Conservation (phyloP, 2,797 vertebrate species). For the Lemur catta region DNA sequence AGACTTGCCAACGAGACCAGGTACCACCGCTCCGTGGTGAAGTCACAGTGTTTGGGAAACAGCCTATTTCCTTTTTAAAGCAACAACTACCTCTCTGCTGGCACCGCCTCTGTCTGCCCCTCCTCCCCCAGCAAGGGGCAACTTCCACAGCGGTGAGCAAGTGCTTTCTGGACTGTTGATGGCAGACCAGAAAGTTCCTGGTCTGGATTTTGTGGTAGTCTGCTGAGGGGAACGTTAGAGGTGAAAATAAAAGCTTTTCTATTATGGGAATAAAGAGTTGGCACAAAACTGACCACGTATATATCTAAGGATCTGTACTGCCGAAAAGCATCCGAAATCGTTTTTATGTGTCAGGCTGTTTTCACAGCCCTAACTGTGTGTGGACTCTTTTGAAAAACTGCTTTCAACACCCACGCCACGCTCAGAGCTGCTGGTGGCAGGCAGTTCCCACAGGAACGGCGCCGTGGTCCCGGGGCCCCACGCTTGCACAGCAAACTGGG, state of each 20-base stretch:
- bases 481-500: neutral
- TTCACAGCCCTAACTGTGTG: neutral
- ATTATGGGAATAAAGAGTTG: neutral
- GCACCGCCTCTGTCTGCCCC: rapidly evolving
- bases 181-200: neutral
- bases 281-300: neutral
- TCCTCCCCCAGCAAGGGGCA: neutral
- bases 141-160: neutral
- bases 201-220: neutral
- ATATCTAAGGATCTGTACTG: too few relatives aligned
- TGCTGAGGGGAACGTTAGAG: neutral
- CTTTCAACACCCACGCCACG: neutral
- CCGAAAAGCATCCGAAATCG: neutral
- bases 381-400: neutral
- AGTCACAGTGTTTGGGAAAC: neutral
- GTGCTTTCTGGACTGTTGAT: neutral
- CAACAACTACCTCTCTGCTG: neutral
- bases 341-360: neutral
- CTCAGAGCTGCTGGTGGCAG: neutral
- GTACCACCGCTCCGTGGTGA: neutral
- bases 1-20: slow-evolving; percentile 89
- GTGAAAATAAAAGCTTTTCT: slow-evolving; percentile 41
- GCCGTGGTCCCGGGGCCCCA: neutral
- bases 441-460: neutral
- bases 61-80: neutral